A percentile compares a stretch with the other conserved stretches of the same genome.
Evolutionary conservation across 2,113 vertebrate species (phyloP).

Genomic region (Nothocercus julius): DNA sequence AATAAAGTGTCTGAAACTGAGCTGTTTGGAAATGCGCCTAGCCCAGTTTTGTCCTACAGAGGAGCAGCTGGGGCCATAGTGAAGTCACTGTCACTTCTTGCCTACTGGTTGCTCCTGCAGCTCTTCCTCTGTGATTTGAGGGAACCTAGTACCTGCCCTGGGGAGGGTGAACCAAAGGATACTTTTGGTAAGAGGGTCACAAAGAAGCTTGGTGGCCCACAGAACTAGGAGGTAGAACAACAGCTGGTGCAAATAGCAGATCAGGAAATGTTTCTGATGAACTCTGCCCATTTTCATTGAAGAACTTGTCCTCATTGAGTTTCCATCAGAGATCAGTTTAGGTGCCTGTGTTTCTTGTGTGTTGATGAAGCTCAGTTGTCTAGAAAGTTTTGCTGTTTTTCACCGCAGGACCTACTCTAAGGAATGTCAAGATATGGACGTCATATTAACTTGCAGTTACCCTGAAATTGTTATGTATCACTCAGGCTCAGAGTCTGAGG

Average conservation of each 20-base stretch:
- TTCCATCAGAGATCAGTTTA: neutral
- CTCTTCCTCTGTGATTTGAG: neutral
- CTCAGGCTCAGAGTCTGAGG: neutral
- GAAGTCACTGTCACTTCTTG: neutral
- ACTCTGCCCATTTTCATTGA: neutral
- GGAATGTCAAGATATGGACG: neutral
- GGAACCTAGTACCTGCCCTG: neutral
- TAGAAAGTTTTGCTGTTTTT: neutral
- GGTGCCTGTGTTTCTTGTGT: neutral
- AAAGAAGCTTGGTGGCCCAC: neutral
- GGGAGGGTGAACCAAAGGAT: neutral
- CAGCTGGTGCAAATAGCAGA: neutral
- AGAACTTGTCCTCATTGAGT: neutral
- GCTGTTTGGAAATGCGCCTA: fast-evolving
- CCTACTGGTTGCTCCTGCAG: neutral
- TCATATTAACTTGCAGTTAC: neutral
- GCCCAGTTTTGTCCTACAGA: neutral
- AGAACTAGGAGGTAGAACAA: neutral
- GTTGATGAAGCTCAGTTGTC: neutral
- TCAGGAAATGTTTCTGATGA: neutral
- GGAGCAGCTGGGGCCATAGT: neutral
- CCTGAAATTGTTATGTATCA: neutral
- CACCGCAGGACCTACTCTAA: neutral
- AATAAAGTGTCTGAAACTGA: neutral
- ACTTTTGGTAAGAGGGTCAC: neutral